Evolutionary conservation across 1,140 invertebrate genomes (phyloP), one percentile per base, ranked within the genome.

Genomic region (Apolygus lucorum): DNA sequence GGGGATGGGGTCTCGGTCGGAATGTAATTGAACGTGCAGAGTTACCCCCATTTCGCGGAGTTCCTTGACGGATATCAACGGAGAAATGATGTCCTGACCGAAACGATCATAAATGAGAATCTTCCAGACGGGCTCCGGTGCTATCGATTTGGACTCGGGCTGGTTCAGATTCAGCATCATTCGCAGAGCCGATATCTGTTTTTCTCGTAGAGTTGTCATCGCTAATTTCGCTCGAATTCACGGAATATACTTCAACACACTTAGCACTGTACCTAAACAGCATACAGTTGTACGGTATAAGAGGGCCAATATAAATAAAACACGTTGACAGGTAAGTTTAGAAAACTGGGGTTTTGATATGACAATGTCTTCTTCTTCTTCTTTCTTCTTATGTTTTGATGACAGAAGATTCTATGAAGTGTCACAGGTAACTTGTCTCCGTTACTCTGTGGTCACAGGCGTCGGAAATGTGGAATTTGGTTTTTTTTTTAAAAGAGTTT

Each of bases 31-130:
- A 91, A 99, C 87, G 84, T 99, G 95, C 68, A 99, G 83, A 62
- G 98, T 99, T 17, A 99, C 92, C 71, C 97, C 97, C 74, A 96
- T 81, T 80, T 99, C 95, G 76, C 96, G 79, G 1, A 99, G 82
- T 78, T 99, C 96, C 81, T 97, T 98, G 0, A 99, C 89, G 52
- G 93, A 93, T 76, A 99, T 86, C 63, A 99, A 80, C 1, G 97
- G 96, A 21, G 96, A 98, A 75, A 99, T 97, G 62, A 99, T 98
- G 78, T 99, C 96, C 81, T 99, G 96, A 2, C 96, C 96, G 74
- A 89, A 87, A 75, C 91, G 85, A 80, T 99, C 98, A 77, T 98
- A 99, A 68, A 99, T 88, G 59, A 99, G 82, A 71, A 99, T 87
- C 83, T 97, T 97, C 94, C 95, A 98, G 42, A 90, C 87, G 34